Conservation (phyloP, 64 coral and sea anemone species). For the Pachyseris speciosa region DNA sequence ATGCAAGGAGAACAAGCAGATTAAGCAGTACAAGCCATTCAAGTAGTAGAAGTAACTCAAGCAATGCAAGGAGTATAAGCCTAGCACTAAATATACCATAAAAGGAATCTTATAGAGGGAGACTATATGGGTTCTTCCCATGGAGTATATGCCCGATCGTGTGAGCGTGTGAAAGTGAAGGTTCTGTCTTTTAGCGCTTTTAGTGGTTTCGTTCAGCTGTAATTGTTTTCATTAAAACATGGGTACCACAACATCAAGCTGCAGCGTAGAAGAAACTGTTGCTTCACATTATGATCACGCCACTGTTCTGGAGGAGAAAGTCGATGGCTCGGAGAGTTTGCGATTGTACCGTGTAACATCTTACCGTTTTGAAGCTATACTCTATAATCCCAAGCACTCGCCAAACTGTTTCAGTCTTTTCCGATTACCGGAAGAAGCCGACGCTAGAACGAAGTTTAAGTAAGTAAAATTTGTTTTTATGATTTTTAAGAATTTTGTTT, state of each 20-base stretch:
- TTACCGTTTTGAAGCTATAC: constrained; percentile 78
- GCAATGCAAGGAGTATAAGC: too few relatives aligned
- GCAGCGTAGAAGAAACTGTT: constrained; percentile 68
- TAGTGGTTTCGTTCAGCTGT: not conserved
- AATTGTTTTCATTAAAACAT: not conserved
- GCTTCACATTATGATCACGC: constrained; percentile 47
- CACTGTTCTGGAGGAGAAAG: constrained; percentile 64
- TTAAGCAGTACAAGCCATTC: too few relatives aligned
- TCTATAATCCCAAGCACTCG: constrained; percentile 67
- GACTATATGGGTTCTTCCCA: too few relatives aligned
- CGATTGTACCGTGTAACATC: constrained; percentile 68
- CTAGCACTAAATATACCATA: too few relatives aligned
- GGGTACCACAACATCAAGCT: constrained; percentile 67
- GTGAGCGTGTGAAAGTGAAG: not conserved
- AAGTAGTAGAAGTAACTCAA: too few relatives aligned
- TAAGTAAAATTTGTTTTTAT: not conserved
- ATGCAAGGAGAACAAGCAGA: too few relatives aligned
- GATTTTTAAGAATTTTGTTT: too few relatives aligned
- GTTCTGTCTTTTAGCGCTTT: not conserved
- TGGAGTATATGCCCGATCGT: too few relatives aligned
- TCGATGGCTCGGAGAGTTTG: constrained; percentile 39
- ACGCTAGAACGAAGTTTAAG: constrained; percentile 80
- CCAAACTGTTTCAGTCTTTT: constrained; percentile 79
- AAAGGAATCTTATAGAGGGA: too few relatives aligned
- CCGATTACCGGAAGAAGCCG: constrained; percentile 67